Evolutionary conservation across 1,140 invertebrate genomes (phyloP), one percentile per base, ranked within the genome.

Genomic region (Drosophila suzukii): DNA sequence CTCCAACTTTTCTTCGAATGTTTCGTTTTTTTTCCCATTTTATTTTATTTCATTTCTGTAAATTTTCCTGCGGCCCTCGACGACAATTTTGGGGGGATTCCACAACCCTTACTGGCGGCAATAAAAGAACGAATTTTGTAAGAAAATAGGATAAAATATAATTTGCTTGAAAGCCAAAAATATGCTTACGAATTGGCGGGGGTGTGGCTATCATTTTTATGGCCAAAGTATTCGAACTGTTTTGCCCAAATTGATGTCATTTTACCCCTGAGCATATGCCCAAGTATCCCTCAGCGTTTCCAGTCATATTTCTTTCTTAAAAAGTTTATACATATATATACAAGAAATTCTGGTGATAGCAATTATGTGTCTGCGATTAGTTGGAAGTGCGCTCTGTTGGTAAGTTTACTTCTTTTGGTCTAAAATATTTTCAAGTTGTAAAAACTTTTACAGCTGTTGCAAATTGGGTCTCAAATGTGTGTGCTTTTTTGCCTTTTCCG

Each of bases 71-170:
- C 59, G 55, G 72, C 71, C 72, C 83, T 63, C 65, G 81, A 76
- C 79, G 81, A 82, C 83, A 88, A 86, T 86, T 86, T 88, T 62
- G 15, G 20, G 24, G 36, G 27, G 11, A 20, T 15, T 32, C 39
- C 39, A 51, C 49, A 75, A 75, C 72, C 72, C 62, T 51, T 82
- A 88, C 55, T 46, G 41, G 38, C 36, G 61, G 49, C 61, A 56
- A 81, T 75, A 76, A 81, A 76, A 55, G 60, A 67, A n/a, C 36
- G 51, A 43, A 41, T 70, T 60, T 76, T 12, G 46, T 47, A 34
- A 61, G 68, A 62, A 70, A 78, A 54, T 62, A 62, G 75, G 65
- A 84, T 72, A 84, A 84, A 81, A 82, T 88, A 88, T 88, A 75
- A 86, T 86, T 86, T 85, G 68, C 60, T 50, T 72, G 75, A 76